Base-by-base conservation (phyloP, 2,888 invertebrate species). In the Phrixothrix hirtus region DNA sequence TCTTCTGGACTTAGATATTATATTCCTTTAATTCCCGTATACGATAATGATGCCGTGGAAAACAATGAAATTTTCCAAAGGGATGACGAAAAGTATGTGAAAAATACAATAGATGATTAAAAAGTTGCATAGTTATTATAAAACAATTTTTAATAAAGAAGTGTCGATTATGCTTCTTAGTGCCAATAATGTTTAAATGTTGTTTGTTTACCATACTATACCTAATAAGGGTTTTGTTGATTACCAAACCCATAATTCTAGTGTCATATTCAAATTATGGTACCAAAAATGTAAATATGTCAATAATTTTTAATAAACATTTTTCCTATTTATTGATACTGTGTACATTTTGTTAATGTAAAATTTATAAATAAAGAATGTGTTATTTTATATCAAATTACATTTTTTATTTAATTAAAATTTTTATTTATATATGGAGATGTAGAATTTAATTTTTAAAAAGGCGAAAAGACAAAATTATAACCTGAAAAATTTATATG, bases 1-100 rank as follows among this genome's bases (percentile, higher is more conserved):
- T 75, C 75, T 1, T 64, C 73, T 1, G 77, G 77, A 10, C 67
- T 76, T 9, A 65, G 73, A 51, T 76, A 76, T 54, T 77, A 77
- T 43, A 66, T 75, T 36, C 77, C 77, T 44, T 75, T 75, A 61
- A 47, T 73, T 32, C 58, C 65, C 30, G 67, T 70, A 46, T 62
- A 67, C 37, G 21, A 21, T 7, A 7, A 21, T 7, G 21, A 7
- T 21, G 21, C 21, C 7, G 3, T 3, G 21, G 21, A 16, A 16
- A 10, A 34, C 9, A 15, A 34, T 2, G 34, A 16, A 14, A 37
- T 26, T 29, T 11, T n/a, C n/a, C n/a, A n/a, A n/a, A n/a, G n/a
- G n/a, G n/a, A n/a, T n/a, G n/a, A n/a, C n/a, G n/a, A n/a, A n/a
- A n/a, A n/a, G n/a, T n/a, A n/a, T n/a, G n/a, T n/a, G n/a, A n/a